These are phyloP conservation scores for Azemiops feae DNA, from an alignment of 2,113 vertebrate species.

Conservation along the genomic window DNA sequence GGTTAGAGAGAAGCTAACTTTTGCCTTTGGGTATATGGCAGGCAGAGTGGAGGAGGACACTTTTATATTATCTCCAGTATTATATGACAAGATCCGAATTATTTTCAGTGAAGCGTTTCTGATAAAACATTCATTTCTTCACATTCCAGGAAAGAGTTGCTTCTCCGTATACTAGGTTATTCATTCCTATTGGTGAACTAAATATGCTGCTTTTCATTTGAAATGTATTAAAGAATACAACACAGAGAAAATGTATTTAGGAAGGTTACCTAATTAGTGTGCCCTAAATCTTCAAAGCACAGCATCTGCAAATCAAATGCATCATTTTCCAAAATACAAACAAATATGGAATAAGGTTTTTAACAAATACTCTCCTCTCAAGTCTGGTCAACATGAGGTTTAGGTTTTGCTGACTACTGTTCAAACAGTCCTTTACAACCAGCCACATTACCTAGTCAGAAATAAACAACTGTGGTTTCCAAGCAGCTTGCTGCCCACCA, in stretches of 20 bases:
- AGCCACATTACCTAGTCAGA: conserved; percentile 10
- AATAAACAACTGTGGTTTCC: conserved; percentile 20
- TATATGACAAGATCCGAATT: neutral
- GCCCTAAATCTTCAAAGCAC: neutral
- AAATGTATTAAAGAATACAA: neutral
- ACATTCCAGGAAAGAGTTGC: neutral
- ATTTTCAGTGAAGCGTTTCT: neutral
- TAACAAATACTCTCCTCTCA: neutral
- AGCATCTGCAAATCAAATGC: neutral
- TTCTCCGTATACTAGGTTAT: neutral
- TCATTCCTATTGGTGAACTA: neutral
- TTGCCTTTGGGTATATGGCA: neutral
- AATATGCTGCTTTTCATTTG: neutral
- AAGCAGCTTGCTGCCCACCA: conserved; percentile 25
- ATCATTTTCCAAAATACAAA: neutral
- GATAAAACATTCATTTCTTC: neutral
- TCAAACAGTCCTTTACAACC: conserved; percentile 6
- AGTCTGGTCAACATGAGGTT: neutral
- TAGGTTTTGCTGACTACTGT: neutral
- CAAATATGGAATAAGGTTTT: neutral
- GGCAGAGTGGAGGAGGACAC: neutral
- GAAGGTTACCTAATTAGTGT: neutral
- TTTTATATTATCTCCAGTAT: neutral
- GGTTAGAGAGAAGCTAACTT: neutral
- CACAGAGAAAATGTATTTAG: neutral